Percentiles rank a stretch among this genome's conserved stretches.
Evolutionary conservation across 2,113 vertebrate genomes (phyloP).

Genomic region (Halcyon senegalensis): DNA sequence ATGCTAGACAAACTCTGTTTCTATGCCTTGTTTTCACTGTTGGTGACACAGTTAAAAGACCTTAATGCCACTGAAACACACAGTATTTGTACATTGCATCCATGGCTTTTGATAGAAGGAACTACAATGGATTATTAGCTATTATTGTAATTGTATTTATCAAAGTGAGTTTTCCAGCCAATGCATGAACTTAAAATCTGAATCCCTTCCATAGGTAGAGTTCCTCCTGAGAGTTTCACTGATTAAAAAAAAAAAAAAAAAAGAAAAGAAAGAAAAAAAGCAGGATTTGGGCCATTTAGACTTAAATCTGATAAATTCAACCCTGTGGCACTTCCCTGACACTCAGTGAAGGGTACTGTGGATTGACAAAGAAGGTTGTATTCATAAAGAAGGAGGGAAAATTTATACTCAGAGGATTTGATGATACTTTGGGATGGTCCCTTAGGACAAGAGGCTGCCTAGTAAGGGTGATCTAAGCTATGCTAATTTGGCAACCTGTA

Average conservation of each 20-base stretch:
- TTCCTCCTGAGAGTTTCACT: not conserved
- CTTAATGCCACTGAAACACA: not conserved
- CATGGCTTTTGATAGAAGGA: not conserved
- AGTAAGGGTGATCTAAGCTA: slow-evolving; percentile 45
- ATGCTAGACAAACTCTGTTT: not conserved
- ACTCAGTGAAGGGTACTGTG: not conserved
- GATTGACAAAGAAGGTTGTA: not conserved
- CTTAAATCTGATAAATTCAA: slow-evolving; percentile 24
- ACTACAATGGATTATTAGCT: not conserved
- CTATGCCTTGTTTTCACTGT: not conserved
- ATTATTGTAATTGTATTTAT: slow-evolving; percentile 11
- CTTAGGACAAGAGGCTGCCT: slow-evolving; percentile 41
- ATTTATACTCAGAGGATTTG: not conserved
- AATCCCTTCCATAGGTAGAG: not conserved
- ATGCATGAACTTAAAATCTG: not conserved
- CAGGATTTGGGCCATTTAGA: slow-evolving; percentile 31
- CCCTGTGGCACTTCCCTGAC: slow-evolving; percentile 11
- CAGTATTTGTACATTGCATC: not conserved
- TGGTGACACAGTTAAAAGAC: not conserved
- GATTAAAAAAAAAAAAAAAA: not conserved
- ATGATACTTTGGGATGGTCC: not conserved
- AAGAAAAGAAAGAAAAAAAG: not conserved
- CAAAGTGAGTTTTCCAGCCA: not conserved
- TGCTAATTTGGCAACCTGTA: slow-evolving; percentile 56
- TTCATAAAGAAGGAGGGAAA: not conserved